A percentile compares a stretch with the other conserved stretches of the same genome.
Conservation (phyloP, 2,888 invertebrate species). For the Pharmacophagus antenor region DNA sequence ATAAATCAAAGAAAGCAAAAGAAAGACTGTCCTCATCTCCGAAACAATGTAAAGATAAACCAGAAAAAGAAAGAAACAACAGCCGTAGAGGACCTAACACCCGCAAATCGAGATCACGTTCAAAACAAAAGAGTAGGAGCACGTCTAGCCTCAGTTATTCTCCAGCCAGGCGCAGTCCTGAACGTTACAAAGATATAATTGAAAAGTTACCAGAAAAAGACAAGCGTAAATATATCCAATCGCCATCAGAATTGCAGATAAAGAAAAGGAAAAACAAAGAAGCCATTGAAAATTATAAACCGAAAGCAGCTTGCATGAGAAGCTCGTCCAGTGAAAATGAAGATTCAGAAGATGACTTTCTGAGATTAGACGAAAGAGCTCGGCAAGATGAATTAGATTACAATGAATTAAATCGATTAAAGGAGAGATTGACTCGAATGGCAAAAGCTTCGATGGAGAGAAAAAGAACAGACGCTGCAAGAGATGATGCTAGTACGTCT, state of each 20-base stretch:
- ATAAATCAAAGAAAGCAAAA: constrained; percentile 47
- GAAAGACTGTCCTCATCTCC: constrained; percentile 47
- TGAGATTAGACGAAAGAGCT: constrained; percentile 71
- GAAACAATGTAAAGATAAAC: constrained; percentile 34
- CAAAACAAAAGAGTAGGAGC: constrained; percentile 67
- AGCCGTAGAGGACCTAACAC: constrained; percentile 45
- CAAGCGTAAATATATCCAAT: constrained; percentile 73
- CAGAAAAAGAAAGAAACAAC: constrained; percentile 40
- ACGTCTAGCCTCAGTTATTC: constrained; percentile 84
- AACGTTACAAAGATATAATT: constrained; percentile 84
- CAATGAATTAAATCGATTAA: constrained; percentile 85
- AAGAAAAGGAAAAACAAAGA: constrained; percentile 56
- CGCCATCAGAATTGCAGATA: constrained; percentile 62
- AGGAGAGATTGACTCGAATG: constrained; percentile 84
- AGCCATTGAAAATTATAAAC: constrained; percentile 49
- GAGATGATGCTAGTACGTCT: constrained; percentile 52
- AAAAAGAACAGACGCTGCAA: constrained; percentile 46
- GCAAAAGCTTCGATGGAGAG: constrained; percentile 82
- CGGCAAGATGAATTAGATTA: constrained; percentile 81
- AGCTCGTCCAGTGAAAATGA: constrained; percentile 82
- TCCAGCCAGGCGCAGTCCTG: constrained; percentile 84
- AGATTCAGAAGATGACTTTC: constrained; percentile 78
- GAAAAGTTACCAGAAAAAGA: constrained; percentile 80
- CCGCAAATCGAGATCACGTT: constrained; percentile 50
- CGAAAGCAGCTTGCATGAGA: constrained; percentile 77